Evolutionary conservation across 2,888 invertebrate species (phyloP).

Genomic region (Stictocephala bisonia): DNA sequence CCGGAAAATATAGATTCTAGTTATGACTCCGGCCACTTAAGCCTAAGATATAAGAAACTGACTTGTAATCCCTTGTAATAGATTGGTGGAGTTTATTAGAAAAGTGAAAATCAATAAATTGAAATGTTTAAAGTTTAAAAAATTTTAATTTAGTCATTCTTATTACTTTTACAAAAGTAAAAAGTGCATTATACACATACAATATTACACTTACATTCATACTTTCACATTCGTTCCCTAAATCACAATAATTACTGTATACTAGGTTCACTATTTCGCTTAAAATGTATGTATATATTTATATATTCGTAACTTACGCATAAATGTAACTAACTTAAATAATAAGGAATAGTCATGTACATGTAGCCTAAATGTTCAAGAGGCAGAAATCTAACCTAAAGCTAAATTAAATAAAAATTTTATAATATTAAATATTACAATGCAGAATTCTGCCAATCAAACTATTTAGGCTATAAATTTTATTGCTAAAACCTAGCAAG

Average conservation of each 20-base stretch:
- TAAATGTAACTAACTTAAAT: conserved; percentile 43
- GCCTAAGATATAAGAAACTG: no score
- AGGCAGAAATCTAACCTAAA: conserved; percentile 53
- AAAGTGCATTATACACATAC: conserved; percentile 40
- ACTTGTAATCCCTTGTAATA: no score
- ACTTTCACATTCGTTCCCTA: conserved; percentile 31
- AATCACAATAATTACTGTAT: conserved; percentile 47
- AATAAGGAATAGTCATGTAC: conserved; percentile 40
- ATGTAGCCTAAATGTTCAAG: conserved; percentile 56
- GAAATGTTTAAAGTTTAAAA: conserved; percentile 30
- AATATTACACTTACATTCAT: conserved; percentile 41
- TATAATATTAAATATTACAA: conserved; percentile 46
- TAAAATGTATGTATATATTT: conserved; percentile 39
- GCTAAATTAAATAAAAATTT: conserved; percentile 47
- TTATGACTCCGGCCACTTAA: no score
- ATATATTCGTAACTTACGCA: conserved; percentile 36
- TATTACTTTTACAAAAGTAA: conserved; percentile 47
- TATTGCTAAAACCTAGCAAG: conserved; percentile 24
- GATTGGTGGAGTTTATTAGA: no score
- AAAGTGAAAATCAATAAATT: not conserved
- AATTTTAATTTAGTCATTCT: conserved; percentile 39
- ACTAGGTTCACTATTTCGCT: conserved; percentile 43
- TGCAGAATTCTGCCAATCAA: conserved; percentile 56
- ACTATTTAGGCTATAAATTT: conserved; percentile 52
- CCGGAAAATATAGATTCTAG: no score